Evolutionary conservation across 2,113 vertebrate species (phyloP).

Genomic region (Ptilorrhoa leucosticta): DNA sequence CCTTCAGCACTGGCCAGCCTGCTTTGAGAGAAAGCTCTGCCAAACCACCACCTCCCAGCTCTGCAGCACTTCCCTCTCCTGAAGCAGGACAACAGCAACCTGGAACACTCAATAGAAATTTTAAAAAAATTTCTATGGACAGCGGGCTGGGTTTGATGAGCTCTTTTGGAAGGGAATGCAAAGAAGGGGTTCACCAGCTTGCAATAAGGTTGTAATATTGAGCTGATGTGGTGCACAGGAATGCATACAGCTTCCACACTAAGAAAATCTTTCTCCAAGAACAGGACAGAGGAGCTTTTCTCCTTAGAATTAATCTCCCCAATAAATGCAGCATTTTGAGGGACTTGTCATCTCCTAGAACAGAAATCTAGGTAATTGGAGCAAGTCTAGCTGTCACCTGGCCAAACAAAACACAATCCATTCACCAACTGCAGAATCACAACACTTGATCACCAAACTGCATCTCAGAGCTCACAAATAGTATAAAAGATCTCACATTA

Average conservation of each 20-base stretch:
- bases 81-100: background rate
- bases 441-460: background rate
- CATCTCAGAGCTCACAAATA: background rate
- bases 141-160: background rate
- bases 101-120: background rate
- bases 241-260: background rate
- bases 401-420: background rate
- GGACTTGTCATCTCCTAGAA: background rate
- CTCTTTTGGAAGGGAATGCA: background rate
- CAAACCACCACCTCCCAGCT: background rate
- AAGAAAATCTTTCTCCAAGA: background rate
- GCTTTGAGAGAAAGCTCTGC: background rate
- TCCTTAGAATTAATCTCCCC: background rate
- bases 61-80: background rate
- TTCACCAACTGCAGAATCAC: background rate
- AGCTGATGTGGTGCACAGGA: background rate
- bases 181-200: background rate
- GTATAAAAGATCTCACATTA: background rate
- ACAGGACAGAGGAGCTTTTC: background rate
- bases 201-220: background rate
- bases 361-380: background rate
- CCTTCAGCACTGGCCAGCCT: background rate
- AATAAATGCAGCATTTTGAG: background rate
- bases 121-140: background rate
- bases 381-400: background rate